Base-by-base conservation (phyloP, 2,797 vertebrate genomes). In the Cryptoblepharus egeriae region DNA sequence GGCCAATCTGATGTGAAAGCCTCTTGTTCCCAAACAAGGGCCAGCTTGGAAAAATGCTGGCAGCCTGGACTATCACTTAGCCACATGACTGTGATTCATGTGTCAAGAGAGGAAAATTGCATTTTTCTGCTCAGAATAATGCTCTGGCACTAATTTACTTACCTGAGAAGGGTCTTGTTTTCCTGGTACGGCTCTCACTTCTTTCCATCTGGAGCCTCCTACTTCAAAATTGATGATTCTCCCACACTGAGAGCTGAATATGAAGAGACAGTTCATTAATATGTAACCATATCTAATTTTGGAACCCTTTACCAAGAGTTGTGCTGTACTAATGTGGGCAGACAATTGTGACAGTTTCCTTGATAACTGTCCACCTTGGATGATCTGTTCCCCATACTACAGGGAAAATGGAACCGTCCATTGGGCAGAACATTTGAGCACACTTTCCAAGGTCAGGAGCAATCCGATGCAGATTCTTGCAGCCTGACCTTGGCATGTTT, bases 21-120 rank as follows among this genome's bases (percentile, higher is more conserved):
- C 88, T 88, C 83, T 80, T 75, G 49, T 86, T 77, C 88, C 49
- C 92, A 86, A 89, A 32, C 35, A 32, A 75, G 22, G 52, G 12
- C 22, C 1, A 1, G 9, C 35, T 77, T 37, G 78, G 58, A 64
- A 39, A 88, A 64, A 0, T 84, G 72, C 74, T 88, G 72, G 32
- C n/a, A 49, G 4, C 30, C 57, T 26, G 26, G 71, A 79, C 86
- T 85, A 15, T 45, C 75, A 58, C 20, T 24, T 24, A 57, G 57
- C 57, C 57, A 49, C 68, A 75, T 0, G 20, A 52, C 28, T 67
- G 58, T 37, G 15, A 26, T 70, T 39, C 5, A 4, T 37, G 24
- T 69, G n/a, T 35, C 16, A 82, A 37, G 49, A 60, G 37, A 9
- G 11, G 22, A 35, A 28, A 22, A 16, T n/a, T 24, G 11, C 42